Base-by-base conservation (phyloP, 2,797 vertebrate species). In the Acanthurus tractus region DNA sequence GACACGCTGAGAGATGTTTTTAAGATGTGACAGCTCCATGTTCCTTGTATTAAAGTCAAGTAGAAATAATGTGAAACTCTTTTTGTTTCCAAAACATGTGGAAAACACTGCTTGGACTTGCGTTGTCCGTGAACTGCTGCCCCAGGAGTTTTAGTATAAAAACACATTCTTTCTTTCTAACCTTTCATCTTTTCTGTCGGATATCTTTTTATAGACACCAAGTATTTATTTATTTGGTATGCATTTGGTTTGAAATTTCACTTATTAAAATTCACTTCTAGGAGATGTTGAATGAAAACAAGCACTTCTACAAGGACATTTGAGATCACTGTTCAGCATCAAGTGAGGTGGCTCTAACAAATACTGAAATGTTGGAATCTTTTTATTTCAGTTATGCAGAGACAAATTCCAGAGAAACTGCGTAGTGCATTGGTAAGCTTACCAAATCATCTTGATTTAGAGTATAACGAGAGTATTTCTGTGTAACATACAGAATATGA, bases 341-440 rank as follows among this genome's bases (percentile, higher is more conserved):
- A 89, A 86, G 69, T 38, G 18, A 89, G 62, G 61, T 38, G 73
- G 62, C 25, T 74, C 59, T 88, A 85, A 91, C 77, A 86, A 82
- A 86, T 62, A 15, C 66, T 83, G 83, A 93, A 86, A 85, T 77
- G 81, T 88, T 88, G 82, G 74, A 90, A 78, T 83, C 81, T 79
- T 68, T 96, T 94, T 94, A 94, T 94, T 95, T 88, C 61, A 86
- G 84, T 81, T 83, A 86, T 84, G 86, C 76, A 71, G 67, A 79
- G 76, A 76, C 65, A 83, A 80, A 89, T 86, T 78, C 79, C 88
- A 87, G 78, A 78, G 78, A 83, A 90, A 82, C 78, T 84, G 79
- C 79, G 76, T 79, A 88, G 70, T 86, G 81, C 76, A 74, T 76
- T 79, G 78, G 83, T 71, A 69, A 76, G 69, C 59, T 66, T 66